A percentile compares a stretch with the other conserved stretches of the same genome.
Conservation (phyloP, 2,113 vertebrate species). For the Callospermophilus lateralis region DNA sequence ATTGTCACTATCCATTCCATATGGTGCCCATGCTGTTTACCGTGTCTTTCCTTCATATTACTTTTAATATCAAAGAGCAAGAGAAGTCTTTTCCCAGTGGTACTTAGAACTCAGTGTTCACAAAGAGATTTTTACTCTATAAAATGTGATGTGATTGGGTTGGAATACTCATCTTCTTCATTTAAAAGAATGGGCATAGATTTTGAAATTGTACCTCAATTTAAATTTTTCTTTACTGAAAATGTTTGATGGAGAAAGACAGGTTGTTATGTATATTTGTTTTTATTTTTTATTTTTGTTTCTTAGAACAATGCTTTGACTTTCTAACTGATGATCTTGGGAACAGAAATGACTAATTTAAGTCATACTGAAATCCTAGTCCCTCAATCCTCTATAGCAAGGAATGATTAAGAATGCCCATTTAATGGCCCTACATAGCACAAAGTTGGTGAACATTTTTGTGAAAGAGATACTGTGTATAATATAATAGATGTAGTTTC, state of each 20-base stretch:
- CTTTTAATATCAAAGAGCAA: background rate
- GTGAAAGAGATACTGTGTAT: background rate
- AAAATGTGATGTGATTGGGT: background rate
- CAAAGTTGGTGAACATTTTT: background rate
- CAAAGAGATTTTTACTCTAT: background rate
- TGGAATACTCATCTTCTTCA: background rate
- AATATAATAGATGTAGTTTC: background rate
- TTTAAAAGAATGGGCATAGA: background rate
- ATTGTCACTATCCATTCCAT: background rate
- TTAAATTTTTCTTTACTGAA: background rate
- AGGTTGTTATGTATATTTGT: background rate
- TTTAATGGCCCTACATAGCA: background rate
- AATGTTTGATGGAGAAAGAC: background rate
- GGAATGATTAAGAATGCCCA: background rate
- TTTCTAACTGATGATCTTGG: background rate
- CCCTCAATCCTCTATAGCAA: background rate
- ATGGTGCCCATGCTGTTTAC: background rate
- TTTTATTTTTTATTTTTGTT: background rate
- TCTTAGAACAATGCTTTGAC: background rate
- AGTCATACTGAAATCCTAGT: background rate
- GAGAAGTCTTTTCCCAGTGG: background rate
- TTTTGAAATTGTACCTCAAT: background rate
- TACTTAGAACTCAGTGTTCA: background rate
- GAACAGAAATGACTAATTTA: background rate
- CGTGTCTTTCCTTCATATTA: accelerated